These are phyloP conservation scores for Tuberolachnus salignus DNA, from an alignment of 2,888 invertebrate genomes.

Conservation along the genomic window DNA sequence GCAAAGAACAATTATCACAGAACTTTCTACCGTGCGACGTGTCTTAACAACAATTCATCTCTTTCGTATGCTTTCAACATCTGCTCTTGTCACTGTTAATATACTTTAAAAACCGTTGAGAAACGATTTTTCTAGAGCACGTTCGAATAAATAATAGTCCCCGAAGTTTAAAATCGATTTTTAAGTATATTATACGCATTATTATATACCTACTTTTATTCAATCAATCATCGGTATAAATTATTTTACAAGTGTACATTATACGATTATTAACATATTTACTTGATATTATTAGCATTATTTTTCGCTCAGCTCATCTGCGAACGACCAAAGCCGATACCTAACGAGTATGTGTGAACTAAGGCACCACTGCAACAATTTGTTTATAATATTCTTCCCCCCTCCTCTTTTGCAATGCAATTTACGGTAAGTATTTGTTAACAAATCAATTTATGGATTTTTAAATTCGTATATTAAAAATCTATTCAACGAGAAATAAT, in stretches of 20 bases:
- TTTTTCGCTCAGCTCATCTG: too few species aligned
- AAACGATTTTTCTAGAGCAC: background rate
- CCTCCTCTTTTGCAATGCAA: too few species aligned
- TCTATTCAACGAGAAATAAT: too few species aligned
- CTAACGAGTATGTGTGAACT: too few species aligned
- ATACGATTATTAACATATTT: too few species aligned
- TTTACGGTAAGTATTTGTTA: too few species aligned
- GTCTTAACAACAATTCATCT: slow-evolving; percentile 21
- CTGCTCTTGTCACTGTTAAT: slow-evolving; percentile 16
- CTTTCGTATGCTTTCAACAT: slow-evolving; percentile 7
- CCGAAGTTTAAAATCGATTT: background rate
- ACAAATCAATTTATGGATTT: too few species aligned
- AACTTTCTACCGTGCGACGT: background rate
- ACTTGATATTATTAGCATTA: too few species aligned
- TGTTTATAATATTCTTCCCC: too few species aligned
- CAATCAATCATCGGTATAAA: slow-evolving; percentile 21
- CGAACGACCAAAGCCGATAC: too few species aligned
- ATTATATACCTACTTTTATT: background rate
- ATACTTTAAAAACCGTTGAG: slow-evolving; percentile 11
- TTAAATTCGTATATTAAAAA: too few species aligned
- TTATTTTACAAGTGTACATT: background rate
- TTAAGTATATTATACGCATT: background rate
- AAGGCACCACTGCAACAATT: too few species aligned
- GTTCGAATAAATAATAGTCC: slow-evolving; percentile 1
- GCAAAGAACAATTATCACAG: slow-evolving; percentile 13